Evolutionary conservation across 2,888 invertebrate genomes (phyloP), one percentile per base, ranked within the genome.

Genomic region (Pseudeuparius sepicola): DNA sequence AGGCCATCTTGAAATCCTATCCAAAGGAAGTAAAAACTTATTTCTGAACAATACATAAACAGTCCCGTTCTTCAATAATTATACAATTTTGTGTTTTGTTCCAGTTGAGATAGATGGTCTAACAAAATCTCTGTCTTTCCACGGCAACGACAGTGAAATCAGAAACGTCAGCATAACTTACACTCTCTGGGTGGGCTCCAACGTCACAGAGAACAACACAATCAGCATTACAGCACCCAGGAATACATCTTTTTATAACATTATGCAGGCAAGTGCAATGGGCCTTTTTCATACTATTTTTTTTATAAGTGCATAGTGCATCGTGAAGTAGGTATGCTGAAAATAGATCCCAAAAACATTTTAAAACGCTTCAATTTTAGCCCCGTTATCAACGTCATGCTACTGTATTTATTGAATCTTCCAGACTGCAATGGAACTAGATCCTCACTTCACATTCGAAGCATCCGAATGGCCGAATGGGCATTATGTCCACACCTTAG

Each of bases 391-490:
- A n/a, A n/a, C n/a, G n/a, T n/a, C n/a, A n/a, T n/a, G n/a, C n/a
- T n/a, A n/a, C n/a, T n/a, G n/a, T 28, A 28, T 12, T 9, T 10
- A 14, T 6, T 31, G n/a, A 10, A 6, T 7, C 10, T 36, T 26
- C 4, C 20, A 42, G 41, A 73, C 79, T 63, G 89, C 89, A 0
- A 82, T 87, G 38, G 83, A 84, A 43, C 70, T 78, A 51, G 85
- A 87, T 56, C 68, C 79, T 2, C 67, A 67, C 46, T 71, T 68
- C 47, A 55, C 61, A 34, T 67, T 62, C 53, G 64, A 66, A 44
- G 85, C 88, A 0, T 79, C 85, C 47, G 84, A 86, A 56, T 89
- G 89, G 89, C 88, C 89, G 2, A 89, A 88, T 56, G 89, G 89
- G 0, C 88, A 89, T 59, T 89, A 89, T 59, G 85, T 89, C 14